A percentile compares a stretch with the other conserved stretches of the same genome.
Evolutionary conservation across 2,888 invertebrate genomes (phyloP).

Genomic region (Hyposoter didymator): DNA sequence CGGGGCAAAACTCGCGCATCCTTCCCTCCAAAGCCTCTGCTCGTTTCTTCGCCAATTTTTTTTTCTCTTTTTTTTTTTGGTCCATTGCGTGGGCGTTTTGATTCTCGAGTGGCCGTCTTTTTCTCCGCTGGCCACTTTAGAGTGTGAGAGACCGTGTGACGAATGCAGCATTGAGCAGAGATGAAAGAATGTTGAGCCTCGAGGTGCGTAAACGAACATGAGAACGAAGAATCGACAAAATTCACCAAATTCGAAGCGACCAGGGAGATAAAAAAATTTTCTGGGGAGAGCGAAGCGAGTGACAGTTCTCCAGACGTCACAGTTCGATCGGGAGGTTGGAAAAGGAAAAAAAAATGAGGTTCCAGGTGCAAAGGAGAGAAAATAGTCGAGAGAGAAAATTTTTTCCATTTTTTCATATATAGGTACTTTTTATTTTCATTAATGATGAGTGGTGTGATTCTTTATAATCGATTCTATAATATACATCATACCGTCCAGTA

Average conservation of each 20-base stretch:
- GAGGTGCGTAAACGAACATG: background rate
- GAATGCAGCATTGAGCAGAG: constrained; percentile 22
- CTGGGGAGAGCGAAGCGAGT: background rate
- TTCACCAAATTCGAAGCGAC: background rate
- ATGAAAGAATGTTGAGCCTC: constrained; percentile 9
- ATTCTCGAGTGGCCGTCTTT: constrained; percentile 32
- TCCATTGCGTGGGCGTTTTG: constrained; percentile 55
- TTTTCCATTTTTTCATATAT: constrained; percentile 73
- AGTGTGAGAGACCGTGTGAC: constrained; percentile 24
- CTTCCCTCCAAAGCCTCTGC: constrained; percentile 32
- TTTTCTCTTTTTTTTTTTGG: constrained; percentile 19
- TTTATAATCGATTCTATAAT: constrained; percentile 84
- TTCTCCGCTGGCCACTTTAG: constrained; percentile 12
- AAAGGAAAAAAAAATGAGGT: constrained; percentile 45
- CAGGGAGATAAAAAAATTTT: constrained; percentile 6
- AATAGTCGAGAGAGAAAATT: constrained; percentile 79
- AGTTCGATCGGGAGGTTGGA: background rate
- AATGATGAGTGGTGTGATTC: constrained; percentile 82
- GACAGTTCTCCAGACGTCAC: background rate
- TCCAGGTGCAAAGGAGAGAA: constrained; percentile 3
- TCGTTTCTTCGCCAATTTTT: constrained; percentile 25
- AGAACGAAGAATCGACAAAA: constrained; percentile 14
- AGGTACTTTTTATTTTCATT: constrained; percentile 78
- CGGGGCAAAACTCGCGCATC: constrained; percentile 71
- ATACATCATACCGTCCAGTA: constrained; percentile 84